These are phyloP conservation scores for Harpagoxenus sublaevis DNA, from an alignment of 2,888 invertebrate species.

Conservation along the genomic window DNA sequence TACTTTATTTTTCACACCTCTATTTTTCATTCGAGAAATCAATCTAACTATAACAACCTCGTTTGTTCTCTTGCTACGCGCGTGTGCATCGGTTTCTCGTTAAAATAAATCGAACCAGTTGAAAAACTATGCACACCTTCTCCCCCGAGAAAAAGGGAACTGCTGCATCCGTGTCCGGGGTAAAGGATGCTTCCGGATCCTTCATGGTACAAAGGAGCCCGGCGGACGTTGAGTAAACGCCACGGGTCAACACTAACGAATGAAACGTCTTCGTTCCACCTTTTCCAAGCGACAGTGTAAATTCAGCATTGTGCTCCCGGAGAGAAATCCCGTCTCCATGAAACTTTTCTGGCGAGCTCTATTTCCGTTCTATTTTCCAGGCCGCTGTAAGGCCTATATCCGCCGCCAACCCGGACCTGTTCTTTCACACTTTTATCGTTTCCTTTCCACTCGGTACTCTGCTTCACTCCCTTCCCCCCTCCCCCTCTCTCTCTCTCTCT, in stretches of 20 bases:
- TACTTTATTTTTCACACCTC: not conserved
- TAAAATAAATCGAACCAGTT: conserved; percentile 50
- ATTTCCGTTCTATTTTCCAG: conserved; percentile 60
- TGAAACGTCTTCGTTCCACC: conserved; percentile 70
- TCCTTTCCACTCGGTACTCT: conserved; percentile 27
- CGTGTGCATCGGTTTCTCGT: conserved; percentile 44
- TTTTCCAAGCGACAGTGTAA: conserved; percentile 77
- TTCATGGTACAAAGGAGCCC: conserved; percentile 54
- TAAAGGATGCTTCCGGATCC: conserved; percentile 69
- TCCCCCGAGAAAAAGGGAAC: conserved; percentile 18
- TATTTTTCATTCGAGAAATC: conserved; percentile 41
- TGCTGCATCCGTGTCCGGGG: conserved; percentile 42
- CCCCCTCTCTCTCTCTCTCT: too few relatives aligned
- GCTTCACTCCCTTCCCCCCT: not conserved
- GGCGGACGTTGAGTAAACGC: conserved; percentile 76
- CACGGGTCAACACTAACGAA: conserved; percentile 75
- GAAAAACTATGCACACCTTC: conserved; percentile 43
- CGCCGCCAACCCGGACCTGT: conserved; percentile 3
- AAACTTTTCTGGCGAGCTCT: conserved; percentile 59
- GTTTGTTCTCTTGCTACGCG: conserved; percentile 21
- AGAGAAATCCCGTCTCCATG: conserved; percentile 72
- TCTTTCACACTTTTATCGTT: conserved; percentile 28
- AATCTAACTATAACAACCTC: conserved; percentile 34
- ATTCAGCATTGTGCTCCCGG: conserved; percentile 76
- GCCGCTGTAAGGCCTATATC: conserved; percentile 30